These are phyloP conservation scores for Chaenocephalus aceratus DNA, from an alignment of 2,113 vertebrate species.

Conservation along the genomic window DNA sequence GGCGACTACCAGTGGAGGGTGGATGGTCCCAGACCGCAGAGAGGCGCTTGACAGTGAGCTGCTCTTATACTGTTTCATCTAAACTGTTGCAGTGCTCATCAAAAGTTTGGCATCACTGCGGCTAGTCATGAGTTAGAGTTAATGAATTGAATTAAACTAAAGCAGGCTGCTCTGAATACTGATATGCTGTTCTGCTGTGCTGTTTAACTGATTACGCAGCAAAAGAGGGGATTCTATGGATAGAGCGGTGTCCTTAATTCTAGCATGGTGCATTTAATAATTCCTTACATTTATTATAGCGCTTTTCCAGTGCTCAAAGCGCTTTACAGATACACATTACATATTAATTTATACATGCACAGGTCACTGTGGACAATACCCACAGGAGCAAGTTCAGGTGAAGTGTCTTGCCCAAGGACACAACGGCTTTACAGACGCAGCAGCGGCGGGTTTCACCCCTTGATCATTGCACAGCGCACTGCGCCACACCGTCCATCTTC, in stretches of 20 bases:
- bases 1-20: conserved; percentile 41
- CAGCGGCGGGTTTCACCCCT: too few relatives aligned
- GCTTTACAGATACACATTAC: too few relatives aligned
- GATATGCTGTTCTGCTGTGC: not conserved
- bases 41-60: conserved; percentile 41
- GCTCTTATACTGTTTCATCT: conserved; percentile 40
- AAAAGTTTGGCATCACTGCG: conserved; percentile 46
- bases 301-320: too few relatives aligned
- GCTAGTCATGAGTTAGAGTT: not conserved
- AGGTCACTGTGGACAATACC: too few relatives aligned
- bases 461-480: too few relatives aligned
- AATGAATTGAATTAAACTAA: conserved; percentile 19
- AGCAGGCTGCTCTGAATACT: conserved; percentile 30
- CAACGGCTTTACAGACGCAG: too few relatives aligned
- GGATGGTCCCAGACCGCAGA: conserved; percentile 42
- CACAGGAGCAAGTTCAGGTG: too few relatives aligned
- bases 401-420: too few relatives aligned
- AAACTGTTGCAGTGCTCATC: conserved; percentile 27
- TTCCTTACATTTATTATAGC: too few relatives aligned
- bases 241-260: not conserved
- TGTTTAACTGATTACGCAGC: not conserved
- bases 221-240: not conserved
- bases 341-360: too few relatives aligned
- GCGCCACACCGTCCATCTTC: too few relatives aligned
- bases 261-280: not conserved